Percentiles rank a stretch among this genome's conserved stretches.
These are phyloP conservation scores for Cerastis rubricosa DNA, from an alignment of 2,888 invertebrate genomes.

Conservation along the genomic window DNA sequence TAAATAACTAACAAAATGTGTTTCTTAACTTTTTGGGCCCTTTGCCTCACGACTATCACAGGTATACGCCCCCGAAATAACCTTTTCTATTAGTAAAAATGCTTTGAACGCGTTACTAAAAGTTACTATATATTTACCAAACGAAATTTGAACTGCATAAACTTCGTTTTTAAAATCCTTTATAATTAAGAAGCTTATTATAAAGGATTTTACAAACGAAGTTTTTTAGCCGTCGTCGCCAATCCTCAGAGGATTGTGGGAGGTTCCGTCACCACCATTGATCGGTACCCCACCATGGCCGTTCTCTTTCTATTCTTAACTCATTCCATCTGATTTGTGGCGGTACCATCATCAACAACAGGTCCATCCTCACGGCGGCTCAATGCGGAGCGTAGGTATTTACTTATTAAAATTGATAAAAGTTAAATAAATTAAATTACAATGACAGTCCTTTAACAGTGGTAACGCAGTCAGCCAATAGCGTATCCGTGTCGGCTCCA, in stretches of 20 bases:
- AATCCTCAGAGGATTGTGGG: conserved; percentile 20
- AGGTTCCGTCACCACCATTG: conserved; percentile 20
- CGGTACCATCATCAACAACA: conserved; percentile 13
- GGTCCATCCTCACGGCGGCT: conserved; percentile 14
- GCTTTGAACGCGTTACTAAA: neutral
- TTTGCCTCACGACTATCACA: conserved; percentile 1
- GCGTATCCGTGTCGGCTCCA: conserved; percentile 71
- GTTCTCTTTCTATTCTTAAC: no score
- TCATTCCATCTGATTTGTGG: conserved; percentile 6
- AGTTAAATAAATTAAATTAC: no score
- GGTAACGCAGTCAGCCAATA: conserved; percentile 63
- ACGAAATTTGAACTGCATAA: neutral
- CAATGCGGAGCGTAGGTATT: conserved; percentile 7
- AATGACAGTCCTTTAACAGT: conserved; percentile 22
- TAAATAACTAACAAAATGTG: conserved; percentile 1
- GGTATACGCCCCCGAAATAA: neutral
- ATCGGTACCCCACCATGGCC: conserved; percentile 11
- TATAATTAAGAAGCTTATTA: no score
- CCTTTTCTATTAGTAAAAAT: neutral
- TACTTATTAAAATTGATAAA: neutral
- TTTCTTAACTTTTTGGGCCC: neutral
- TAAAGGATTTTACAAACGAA: no score
- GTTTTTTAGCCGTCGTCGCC: conserved; percentile 5
- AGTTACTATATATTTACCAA: neutral
- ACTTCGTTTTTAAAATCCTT: neutral